Base-by-base conservation (phyloP, 2,113 vertebrate genomes). In the Tiliqua scincoides region DNA sequence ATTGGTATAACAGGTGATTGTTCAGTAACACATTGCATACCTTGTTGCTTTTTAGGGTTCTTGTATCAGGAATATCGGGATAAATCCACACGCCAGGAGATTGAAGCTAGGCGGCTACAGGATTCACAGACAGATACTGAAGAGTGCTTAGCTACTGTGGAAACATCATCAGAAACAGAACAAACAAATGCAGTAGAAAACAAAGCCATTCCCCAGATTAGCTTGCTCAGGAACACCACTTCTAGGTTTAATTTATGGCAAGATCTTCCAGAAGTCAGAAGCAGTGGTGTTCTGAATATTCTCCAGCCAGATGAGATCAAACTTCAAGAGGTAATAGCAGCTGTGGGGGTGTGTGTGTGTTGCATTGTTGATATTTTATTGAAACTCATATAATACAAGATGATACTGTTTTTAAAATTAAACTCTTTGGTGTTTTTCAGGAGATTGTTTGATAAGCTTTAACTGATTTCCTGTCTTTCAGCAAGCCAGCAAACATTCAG, bases 11-110 rank as follows among this genome's bases (percentile, higher is more conserved):
- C 63, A 48, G n/a, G 15, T 62, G 74, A 21, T 88, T 88, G 30
- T 82, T 6, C 25, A 79, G 40, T 79, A 82, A 74, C 78, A n/a
- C 57, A 88, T 70, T 82, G 10, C 68, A 37, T 30, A 65, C 70
- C 43, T 76, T 40, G 0, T 93, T 95, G 35, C 74, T 54, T 94
- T 93, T 76, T 92, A 99, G 99, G 95, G 43, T 97, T 99, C 93
- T 94, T 99, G 80, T 99, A 99, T 93, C 99, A 99, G 95, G 99
- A 99, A 93, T 99, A 99, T 91, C 95, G 98, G 62, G 98, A 99
- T 89, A 98, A 98, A 43, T 98, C 98, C 0, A 98, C 98, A 0
- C 97, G 98, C 4, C 97, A 98, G 85, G 98, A 99, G 91, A 98
- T 99, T 8, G 97, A 99, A 95, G 97, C 97, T 83, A 94, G 98